Percentiles rank a stretch among this genome's conserved stretches.
Conservation (phyloP, 2,888 invertebrate species). For the Megastigmus dorsalis region DNA sequence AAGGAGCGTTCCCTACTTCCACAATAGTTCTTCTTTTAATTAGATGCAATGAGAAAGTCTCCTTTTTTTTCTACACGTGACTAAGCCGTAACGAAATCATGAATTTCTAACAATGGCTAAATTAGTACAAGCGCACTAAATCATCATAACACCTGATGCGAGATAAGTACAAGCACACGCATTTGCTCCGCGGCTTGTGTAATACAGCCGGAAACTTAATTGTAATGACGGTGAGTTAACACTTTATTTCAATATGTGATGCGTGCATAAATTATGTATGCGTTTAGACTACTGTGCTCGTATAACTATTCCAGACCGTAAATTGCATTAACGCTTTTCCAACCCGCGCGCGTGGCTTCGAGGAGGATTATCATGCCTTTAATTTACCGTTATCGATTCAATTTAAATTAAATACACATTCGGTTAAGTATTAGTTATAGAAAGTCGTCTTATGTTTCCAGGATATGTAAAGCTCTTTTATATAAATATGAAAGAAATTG, state of each 20-base stretch:
- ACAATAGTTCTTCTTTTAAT: not conserved
- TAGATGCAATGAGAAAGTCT: slow-evolving; percentile 4
- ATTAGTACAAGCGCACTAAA: slow-evolving; percentile 10
- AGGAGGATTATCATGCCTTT: too few relatives aligned
- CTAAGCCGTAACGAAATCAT: not conserved
- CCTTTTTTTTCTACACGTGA: not conserved
- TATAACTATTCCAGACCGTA: not conserved
- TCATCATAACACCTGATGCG: slow-evolving; percentile 27
- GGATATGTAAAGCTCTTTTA: too few relatives aligned
- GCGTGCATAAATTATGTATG: slow-evolving; percentile 8
- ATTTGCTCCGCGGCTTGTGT: not conserved
- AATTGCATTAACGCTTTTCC: too few relatives aligned
- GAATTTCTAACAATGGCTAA: slow-evolving; percentile 10
- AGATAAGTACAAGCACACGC: not conserved
- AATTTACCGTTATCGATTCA: too few relatives aligned
- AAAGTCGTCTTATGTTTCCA: too few relatives aligned
- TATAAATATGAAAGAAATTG: too few relatives aligned
- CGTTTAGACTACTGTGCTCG: not conserved
- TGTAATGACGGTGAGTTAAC: slow-evolving; percentile 9
- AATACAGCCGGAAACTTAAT: not conserved
- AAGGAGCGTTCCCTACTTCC: not conserved
- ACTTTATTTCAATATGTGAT: not conserved
- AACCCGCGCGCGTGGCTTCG: too few relatives aligned
- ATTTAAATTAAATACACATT: too few relatives aligned
- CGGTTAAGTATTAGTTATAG: too few relatives aligned